phyloP scores from a whole-genome alignment of 2,797 vertebrate species.

The Gymnopithys bicolor region DNA sequence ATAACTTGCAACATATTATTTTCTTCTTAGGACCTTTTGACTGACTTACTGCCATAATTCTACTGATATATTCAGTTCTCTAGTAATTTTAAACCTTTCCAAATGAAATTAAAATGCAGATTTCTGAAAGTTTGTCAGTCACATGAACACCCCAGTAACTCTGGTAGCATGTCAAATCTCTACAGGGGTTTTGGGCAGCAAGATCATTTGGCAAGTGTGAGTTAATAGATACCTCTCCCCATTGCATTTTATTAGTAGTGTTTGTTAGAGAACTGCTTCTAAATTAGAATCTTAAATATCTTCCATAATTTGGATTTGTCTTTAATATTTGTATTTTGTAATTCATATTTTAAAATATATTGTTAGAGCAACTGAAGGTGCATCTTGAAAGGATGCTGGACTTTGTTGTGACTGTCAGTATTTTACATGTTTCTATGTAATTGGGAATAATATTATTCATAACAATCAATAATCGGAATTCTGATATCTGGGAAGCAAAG shows the following conservation, averaged over 20 bases:
- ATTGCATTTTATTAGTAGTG: neutral
- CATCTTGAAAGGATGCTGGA: neutral
- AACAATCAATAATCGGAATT: neutral
- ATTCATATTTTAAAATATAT: neutral
- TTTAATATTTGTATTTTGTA: neutral
- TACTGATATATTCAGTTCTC: neutral
- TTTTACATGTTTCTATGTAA: neutral
- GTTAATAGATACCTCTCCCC: neutral
- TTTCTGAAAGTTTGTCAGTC: slow-evolving; percentile 16
- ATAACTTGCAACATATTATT: slow-evolving; percentile 28
- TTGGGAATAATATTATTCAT: neutral
- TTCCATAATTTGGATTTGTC: neutral
- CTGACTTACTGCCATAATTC: neutral
- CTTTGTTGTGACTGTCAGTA: neutral
- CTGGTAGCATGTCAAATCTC: neutral
- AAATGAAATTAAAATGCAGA: slow-evolving; percentile 16
- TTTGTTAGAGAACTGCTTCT: neutral
- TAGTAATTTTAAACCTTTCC: neutral
- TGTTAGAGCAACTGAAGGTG: neutral
- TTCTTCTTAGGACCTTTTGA: neutral
- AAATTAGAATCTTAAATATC: neutral
- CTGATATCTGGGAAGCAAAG: neutral
- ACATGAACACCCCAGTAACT: neutral
- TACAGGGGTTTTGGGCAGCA: neutral
- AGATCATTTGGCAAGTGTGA: neutral